These are phyloP conservation scores for Cryptoprocta ferox DNA, from an alignment of 2,797 vertebrate species.

Conservation along the genomic window DNA sequence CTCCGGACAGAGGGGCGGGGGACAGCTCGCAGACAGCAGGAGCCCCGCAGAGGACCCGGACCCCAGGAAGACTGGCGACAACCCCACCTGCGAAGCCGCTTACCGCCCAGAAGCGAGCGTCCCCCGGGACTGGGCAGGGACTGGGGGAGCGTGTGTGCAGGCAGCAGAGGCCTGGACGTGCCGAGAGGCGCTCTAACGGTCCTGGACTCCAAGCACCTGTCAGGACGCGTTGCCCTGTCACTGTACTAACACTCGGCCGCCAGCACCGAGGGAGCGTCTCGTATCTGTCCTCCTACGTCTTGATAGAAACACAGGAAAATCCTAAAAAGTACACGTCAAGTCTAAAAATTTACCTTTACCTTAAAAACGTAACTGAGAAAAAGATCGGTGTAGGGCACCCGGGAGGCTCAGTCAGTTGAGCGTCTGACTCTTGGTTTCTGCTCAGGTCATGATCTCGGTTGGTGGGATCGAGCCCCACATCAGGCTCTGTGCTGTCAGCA, in stretches of 20 bases:
- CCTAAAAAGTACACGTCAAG: not conserved
- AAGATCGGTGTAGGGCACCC: too few relatives aligned
- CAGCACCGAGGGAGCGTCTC: not conserved
- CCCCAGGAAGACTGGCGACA: not conserved
- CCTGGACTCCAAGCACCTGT: too few relatives aligned
- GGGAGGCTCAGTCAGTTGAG: too few relatives aligned
- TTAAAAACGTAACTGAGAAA: not conserved
- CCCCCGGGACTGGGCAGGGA: too few relatives aligned
- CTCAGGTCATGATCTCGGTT: too few relatives aligned
- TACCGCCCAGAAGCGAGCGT: not conserved
- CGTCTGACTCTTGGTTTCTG: too few relatives aligned
- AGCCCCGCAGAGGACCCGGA: not conserved
- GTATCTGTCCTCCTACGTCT: not conserved
- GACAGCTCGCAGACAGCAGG: not conserved
- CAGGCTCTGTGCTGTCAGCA: too few relatives aligned
- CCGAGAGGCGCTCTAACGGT: rapidly evolving
- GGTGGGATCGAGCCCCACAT: too few relatives aligned
- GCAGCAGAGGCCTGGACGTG: too few relatives aligned
- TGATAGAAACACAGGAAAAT: not conserved
- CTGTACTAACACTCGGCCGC: not conserved
- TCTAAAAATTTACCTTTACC: not conserved
- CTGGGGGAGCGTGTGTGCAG: rapidly evolving
- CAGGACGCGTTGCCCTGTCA: rapidly evolving
- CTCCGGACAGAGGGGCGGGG: too few relatives aligned
- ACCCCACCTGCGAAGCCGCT: rapidly evolving